Conservation (phyloP, 2,113 vertebrate genomes). For the Xenopus laevis region DNA sequence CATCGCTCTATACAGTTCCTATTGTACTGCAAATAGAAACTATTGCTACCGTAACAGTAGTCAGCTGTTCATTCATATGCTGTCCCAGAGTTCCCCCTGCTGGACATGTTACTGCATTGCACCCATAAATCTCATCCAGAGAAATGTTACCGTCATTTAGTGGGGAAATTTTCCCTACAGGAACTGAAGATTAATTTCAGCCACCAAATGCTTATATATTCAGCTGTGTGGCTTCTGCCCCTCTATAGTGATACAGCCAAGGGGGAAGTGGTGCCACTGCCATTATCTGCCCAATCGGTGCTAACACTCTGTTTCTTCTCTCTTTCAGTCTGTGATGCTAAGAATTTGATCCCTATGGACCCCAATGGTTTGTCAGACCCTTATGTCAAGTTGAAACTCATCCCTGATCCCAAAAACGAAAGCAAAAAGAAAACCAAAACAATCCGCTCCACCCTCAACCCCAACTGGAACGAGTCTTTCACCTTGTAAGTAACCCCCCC, state of each 20-base stretch:
- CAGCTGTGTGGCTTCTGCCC: no score
- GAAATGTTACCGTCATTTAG: no score
- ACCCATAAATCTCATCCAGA: no score
- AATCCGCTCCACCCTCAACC: conserved; percentile 91
- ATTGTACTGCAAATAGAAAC: background rate
- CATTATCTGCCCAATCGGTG: no score
- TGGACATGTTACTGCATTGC: background rate
- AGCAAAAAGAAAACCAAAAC: conserved; percentile 97
- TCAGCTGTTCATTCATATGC: background rate
- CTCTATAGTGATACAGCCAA: no score
- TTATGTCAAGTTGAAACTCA: conserved; percentile 95
- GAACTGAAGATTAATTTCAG: no score
- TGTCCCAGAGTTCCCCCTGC: background rate
- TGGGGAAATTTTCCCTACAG: no score
- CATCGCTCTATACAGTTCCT: no score
- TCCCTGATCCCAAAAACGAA: conserved; percentile 93
- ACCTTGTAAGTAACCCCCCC: conserved; percentile 76
- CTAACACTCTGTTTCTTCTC: conserved; percentile 1
- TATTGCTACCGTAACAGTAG: background rate
- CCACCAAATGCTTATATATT: no score
- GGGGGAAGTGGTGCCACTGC: no score
- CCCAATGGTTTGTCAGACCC: conserved; percentile 94
- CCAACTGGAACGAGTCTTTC: conserved; percentile 92
- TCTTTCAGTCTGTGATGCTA: conserved; percentile 84
- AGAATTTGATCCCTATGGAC: conserved; percentile 96